phyloP scores from a whole-genome alignment of 2,797 vertebrate species.

The Eulemur coronatus region DNA sequence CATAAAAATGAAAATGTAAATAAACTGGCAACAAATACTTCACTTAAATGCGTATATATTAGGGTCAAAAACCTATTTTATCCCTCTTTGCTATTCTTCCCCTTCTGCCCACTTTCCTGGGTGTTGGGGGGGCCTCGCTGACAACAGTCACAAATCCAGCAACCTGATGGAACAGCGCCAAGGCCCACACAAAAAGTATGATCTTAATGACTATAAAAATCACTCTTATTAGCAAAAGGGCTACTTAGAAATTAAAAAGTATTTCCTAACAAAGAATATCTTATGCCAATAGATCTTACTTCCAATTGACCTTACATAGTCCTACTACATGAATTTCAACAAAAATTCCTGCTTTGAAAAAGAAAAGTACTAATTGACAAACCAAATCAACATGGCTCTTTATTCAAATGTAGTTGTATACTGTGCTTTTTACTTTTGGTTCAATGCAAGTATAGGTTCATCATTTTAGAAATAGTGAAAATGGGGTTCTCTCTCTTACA shows the following conservation, averaged over 20 bases:
- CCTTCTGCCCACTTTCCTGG: no score
- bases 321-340: not conserved
- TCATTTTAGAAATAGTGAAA: slow-evolving; percentile 20
- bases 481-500: not conserved
- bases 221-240: not conserved
- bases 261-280: slow-evolving; percentile 13
- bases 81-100: no score
- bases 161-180: no score
- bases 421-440: not conserved
- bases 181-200: no score
- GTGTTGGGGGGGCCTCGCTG: no score
- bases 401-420: not conserved
- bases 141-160: no score
- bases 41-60: no score
- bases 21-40: no score
- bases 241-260: not conserved
- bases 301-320: not conserved
- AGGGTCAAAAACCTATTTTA: no score
- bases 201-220: not conserved
- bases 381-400: not conserved
- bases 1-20: no score
- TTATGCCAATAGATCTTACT: not conserved
- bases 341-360: slow-evolving; percentile 26
- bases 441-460: not conserved
- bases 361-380: not conserved